Evolutionary conservation across 2,888 invertebrate genomes (phyloP), one percentile per base, ranked within the genome.

Genomic region (Rutpela maculata): DNA sequence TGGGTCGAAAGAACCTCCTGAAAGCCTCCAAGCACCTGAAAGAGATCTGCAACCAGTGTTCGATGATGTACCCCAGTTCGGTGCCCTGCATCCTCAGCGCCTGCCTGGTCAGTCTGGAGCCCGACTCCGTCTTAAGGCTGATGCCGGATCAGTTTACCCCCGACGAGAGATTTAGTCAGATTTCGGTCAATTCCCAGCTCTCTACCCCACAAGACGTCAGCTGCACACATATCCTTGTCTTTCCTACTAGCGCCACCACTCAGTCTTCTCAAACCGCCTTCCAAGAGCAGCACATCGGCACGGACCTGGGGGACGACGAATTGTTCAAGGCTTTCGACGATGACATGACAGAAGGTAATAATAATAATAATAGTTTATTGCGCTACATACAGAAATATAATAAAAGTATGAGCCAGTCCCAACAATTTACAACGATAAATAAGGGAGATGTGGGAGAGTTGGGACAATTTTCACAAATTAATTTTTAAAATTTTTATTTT

Each of bases 171-270:
- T 88, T 87, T 95, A 96, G 90, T 77, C 96, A 96, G 89, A 95
- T 95, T 83, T 95, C 96, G 77, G 96, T 96, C 87, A 96, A 97
- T 90, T 96, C 96, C 87, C 95, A 96, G 83, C 92, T 99, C 86
- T 96, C 97, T 85, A 99, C 99, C 78, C 99, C 99, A 7, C 94
- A 98, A 81, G 99, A 99, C 91, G 97, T 98, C 80, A 96, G 98
- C 75, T 97, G 97, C 89, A 99, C 99, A 77, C 99, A 99, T 89
- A 99, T 99, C 84, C 93, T 99, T 84, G 99, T 99, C 84, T 99
- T 99, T 91, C 99, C 99, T 68, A 99, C 98, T 57, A 98, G 97
- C 78, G 98, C 98, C 60, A 97, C 97, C 75, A 97, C 98, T 77
- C 97, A 97, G 93, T 94, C 94, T 19, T 93, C 94, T 56, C 95